Percentiles rank a stretch among this genome's conserved stretches.
phyloP scores from a whole-genome alignment of 1,140 invertebrate genomes.

The Mizuhopecten yessoensis region DNA sequence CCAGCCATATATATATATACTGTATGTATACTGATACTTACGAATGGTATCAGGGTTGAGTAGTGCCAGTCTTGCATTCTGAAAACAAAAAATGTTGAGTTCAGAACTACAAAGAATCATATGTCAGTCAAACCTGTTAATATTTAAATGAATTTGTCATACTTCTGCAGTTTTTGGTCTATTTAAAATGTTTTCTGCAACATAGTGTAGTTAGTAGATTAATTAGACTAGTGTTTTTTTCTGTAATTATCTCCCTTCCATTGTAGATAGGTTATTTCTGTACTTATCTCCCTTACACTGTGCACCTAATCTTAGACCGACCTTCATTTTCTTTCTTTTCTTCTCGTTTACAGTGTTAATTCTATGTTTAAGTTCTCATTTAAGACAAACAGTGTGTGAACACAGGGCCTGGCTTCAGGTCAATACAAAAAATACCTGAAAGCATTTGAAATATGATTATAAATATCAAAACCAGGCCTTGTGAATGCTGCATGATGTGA shows the following conservation, averaged over 20 bases:
- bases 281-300: slow-evolving; percentile 21
- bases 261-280: not conserved
- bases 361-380: too few species aligned
- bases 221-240: not conserved
- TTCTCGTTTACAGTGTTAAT: too few species aligned
- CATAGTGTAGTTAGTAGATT: not conserved
- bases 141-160: not conserved
- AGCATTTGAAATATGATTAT: too few species aligned
- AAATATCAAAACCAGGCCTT: too few species aligned
- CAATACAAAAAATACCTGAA: too few species aligned
- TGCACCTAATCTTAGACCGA: not conserved
- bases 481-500: too few species aligned
- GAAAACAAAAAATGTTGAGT: not conserved
- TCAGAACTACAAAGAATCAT: not conserved
- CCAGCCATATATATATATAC: too few species aligned
- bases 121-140: not conserved
- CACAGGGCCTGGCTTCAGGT: too few species aligned
- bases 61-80: slow-evolving; percentile 3
- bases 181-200: not conserved
- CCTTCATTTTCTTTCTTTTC: too few species aligned
- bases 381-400: not conserved
- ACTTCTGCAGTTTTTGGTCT: not conserved
- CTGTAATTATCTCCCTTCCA: slow-evolving; percentile 26
- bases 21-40: not conserved
- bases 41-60: not conserved